Evolutionary conservation across 2,113 vertebrate species (phyloP).

Genomic region (Rhea americana): DNA sequence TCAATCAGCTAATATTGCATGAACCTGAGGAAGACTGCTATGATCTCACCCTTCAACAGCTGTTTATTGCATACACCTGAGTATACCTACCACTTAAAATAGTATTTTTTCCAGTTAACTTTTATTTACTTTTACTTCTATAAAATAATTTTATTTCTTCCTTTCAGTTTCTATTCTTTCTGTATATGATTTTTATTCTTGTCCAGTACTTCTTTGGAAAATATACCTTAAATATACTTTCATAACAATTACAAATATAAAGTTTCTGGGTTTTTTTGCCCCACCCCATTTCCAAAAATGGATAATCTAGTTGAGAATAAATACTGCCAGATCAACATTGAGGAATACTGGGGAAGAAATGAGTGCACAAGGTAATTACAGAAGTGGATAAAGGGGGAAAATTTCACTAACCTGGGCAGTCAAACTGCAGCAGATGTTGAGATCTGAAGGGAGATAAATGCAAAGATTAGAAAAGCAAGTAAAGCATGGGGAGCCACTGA

Average conservation of each 20-base stretch:
- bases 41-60: not conserved
- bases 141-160: not conserved
- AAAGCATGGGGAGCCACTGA: conserved; percentile 53
- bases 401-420: conserved; percentile 76
- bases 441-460: conserved; percentile 83
- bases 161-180: not conserved
- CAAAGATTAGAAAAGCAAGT: conserved; percentile 78
- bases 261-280: not conserved
- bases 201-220: not conserved
- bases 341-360: conserved; percentile 28
- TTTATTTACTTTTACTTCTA: not conserved
- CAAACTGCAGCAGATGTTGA: conserved; percentile 80
- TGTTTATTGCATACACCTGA: not conserved
- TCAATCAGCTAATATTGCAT: not conserved
- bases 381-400: conserved; percentile 56
- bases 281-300: not conserved
- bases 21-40: not conserved
- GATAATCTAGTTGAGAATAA: conserved; percentile 1
- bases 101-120: not conserved
- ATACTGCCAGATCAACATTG: conserved; percentile 34
- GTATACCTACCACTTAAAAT: not conserved
- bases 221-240: not conserved
- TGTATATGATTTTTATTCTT: not conserved
- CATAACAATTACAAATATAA: not conserved
- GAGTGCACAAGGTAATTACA: conserved; percentile 17